Evolutionary conservation across 2,888 invertebrate species (phyloP).

Genomic region (Ophraella communa): DNA sequence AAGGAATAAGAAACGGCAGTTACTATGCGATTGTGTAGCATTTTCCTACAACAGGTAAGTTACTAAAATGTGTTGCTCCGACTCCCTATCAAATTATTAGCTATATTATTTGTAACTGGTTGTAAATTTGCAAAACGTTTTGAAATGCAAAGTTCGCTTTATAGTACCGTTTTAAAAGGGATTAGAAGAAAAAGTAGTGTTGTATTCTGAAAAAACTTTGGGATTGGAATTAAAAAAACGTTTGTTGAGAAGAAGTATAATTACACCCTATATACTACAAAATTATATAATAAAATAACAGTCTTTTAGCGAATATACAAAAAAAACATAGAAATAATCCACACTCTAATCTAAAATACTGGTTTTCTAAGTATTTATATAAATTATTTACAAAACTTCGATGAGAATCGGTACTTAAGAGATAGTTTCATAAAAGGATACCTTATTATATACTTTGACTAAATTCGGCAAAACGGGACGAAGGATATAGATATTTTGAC

Average conservation of each 20-base stretch:
- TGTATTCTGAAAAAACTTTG: too few relatives aligned
- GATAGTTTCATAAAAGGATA: too few relatives aligned
- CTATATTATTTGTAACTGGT: too few relatives aligned
- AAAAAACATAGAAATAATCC: slow-evolving; percentile 48
- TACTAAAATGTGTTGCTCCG: too few relatives aligned
- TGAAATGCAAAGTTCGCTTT: too few relatives aligned
- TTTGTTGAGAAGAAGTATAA: neutral
- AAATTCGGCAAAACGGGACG: neutral
- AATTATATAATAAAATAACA: slow-evolving; percentile 54
- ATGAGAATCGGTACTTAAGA: neutral
- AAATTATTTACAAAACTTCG: slow-evolving; percentile 34
- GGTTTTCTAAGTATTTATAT: slow-evolving; percentile 39
- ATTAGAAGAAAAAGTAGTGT: too few relatives aligned
- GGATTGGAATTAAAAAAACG: neutral
- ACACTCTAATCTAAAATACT: slow-evolving; percentile 41
- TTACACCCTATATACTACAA: slow-evolving; percentile 28
- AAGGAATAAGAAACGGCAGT: too few relatives aligned
- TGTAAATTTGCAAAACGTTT: too few relatives aligned
- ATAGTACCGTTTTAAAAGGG: too few relatives aligned
- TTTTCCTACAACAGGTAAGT: too few relatives aligned
- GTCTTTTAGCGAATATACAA: slow-evolving; percentile 58
- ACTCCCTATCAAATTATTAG: too few relatives aligned
- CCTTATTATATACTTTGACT: neutral
- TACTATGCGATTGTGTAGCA: too few relatives aligned
- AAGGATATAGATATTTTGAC: neutral